Base-by-base conservation (phyloP, 1,140 invertebrate species). In the Teleogryllus occipitalis region DNA sequence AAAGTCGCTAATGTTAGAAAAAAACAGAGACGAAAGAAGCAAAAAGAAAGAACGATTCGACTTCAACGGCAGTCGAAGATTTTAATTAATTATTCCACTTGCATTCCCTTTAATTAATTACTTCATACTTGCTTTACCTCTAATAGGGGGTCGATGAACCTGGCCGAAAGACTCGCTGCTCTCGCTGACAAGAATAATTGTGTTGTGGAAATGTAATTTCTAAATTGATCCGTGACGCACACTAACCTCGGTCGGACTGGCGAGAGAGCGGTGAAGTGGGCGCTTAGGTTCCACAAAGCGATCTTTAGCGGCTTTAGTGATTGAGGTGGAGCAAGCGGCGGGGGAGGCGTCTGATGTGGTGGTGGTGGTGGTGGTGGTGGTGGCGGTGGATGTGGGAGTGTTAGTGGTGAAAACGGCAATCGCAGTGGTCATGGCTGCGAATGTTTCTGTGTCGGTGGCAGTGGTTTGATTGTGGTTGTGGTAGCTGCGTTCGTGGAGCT, bases 191-290 rank as follows among this genome's bases (percentile, higher is more conserved):
- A 65, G 54, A 65, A 65, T 65, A 65, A 65, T 65, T 65, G 54
- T 65, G 54, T 65, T 65, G 54, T 65, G 54, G 54, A 65, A 65
- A 65, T 65, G 54, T 65, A 65, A 65, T 65, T 65, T 65, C 54
- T 65, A 65, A 65, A 65, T 65, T 65, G 54, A 65, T 65, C 54
- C 54, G 54, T 65, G 54, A 65, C 54, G 54, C 18, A 3, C 18
- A 65, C 18, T 10, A 65, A 65, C 54, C 27, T 5, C 10, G 54
- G 54, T 7, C 54, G 54, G 54, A 2, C 10, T 10, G 54, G 54
- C 10, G 54, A 65, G 54, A 65, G 54, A 14, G 54, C 18, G 18
- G 2, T 14, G 0, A 18, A 65, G 54, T 65, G 7, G 54, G 18
- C 54, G 54, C 54, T 65, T 65, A 10, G 7, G 54, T 65, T 65